Evolutionary conservation across 2,888 invertebrate genomes (phyloP).

Genomic region (Metalampra italica): DNA sequence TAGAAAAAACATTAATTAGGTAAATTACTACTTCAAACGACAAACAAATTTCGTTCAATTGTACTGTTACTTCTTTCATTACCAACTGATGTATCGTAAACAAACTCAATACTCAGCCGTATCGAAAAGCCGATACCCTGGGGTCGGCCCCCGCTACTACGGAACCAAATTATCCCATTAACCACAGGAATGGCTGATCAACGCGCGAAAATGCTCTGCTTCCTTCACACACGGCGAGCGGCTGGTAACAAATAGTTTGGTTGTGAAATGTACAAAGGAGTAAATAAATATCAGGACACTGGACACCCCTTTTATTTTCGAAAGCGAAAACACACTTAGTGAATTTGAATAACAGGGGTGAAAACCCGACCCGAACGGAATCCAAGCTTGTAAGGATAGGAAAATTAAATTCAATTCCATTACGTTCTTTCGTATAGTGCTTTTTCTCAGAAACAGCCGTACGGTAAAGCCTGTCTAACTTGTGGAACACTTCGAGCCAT

Average conservation of each 20-base stretch:
- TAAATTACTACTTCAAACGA: no score
- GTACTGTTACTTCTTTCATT: not conserved
- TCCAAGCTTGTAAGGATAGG: no score
- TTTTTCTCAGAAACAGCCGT: no score
- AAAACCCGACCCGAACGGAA: no score
- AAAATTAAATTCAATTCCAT: no score
- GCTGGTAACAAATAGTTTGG: conserved; percentile 18
- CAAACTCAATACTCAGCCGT: conserved; percentile 35
- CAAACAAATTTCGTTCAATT: no score
- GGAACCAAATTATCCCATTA: conserved; percentile 70
- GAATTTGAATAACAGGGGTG: no score
- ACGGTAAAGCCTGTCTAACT: no score
- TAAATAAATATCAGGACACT: not conserved
- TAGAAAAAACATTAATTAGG: no score
- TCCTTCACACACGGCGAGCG: conserved; percentile 62
- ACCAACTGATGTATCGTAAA: not conserved
- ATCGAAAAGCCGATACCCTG: conserved; percentile 50
- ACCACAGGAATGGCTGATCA: conserved; percentile 63
- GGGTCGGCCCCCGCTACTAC: conserved; percentile 58
- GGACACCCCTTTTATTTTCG: no score
- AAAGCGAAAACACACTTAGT: not conserved
- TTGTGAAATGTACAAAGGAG: not conserved
- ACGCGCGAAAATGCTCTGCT: conserved; percentile 63
- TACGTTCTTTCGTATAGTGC: no score
- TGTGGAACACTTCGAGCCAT: no score